Conservation (phyloP, 2,797 vertebrate species). For the Dermochelys coriacea region DNA sequence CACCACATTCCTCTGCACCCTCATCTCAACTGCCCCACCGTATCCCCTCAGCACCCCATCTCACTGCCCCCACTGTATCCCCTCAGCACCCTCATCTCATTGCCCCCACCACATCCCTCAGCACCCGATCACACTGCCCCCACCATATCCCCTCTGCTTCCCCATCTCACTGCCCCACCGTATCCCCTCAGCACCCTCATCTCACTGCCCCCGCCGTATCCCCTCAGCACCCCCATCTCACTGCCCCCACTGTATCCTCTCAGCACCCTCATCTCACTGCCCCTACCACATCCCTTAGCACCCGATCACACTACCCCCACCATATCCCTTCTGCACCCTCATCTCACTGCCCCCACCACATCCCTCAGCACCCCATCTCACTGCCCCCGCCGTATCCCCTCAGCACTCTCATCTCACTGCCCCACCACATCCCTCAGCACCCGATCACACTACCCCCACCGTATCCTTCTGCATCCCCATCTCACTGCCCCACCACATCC, state of each 20-base stretch:
- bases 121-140: neutral
- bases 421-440: too few species aligned
- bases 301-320: too few species aligned
- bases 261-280: too few species aligned
- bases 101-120: neutral
- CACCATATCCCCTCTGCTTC: neutral
- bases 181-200: fast-evolving
- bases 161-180: neutral
- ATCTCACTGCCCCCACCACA: too few species aligned
- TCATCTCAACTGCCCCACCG: neutral
- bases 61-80: neutral
- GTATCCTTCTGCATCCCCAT: neutral
- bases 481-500: neutral
- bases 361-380: too few species aligned
- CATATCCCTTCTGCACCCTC: neutral
- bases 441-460: too few species aligned
- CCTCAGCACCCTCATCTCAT: too few species aligned
- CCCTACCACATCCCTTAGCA: too few species aligned
- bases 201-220: fast-evolving
- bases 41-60: constrained; percentile 2
- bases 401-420: neutral
- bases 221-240: too few species aligned
- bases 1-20: neutral
- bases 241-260: too few species aligned
- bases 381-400: too few species aligned